Evolutionary conservation across 2,888 invertebrate genomes (phyloP).

Genomic region (Conomelus anceps): DNA sequence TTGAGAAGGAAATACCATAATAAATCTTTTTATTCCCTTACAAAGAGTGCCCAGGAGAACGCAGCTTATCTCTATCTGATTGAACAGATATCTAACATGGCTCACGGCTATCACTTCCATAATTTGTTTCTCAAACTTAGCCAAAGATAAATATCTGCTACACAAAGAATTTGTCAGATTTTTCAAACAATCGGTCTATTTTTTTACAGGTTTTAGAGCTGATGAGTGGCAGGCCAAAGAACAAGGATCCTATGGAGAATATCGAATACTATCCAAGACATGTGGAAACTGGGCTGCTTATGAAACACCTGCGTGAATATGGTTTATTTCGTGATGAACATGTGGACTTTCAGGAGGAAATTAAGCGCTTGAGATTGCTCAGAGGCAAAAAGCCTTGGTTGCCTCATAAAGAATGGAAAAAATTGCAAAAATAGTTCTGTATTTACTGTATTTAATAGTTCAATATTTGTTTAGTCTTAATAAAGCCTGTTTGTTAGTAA

Average conservation of each 20-base stretch:
- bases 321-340: slow-evolving; percentile 84
- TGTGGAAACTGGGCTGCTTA: slow-evolving; percentile 64
- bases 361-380: slow-evolving; percentile 64
- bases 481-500: not conserved
- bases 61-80: no score
- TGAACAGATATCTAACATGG: no score
- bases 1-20: no score
- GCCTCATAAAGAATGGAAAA: slow-evolving; percentile 2
- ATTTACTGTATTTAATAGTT: not conserved
- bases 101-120: no score
- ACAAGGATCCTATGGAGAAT: slow-evolving; percentile 59
- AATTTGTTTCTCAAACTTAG: no score
- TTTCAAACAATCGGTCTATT: no score
- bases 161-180: no score
- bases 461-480: not conserved
- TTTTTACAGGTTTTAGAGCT: slow-evolving; percentile 59
- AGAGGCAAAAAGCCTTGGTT: slow-evolving; percentile 55
- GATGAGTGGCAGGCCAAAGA: slow-evolving; percentile 66
- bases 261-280: slow-evolving; percentile 83
- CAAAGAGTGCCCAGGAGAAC: no score
- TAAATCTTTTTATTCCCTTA: no score
- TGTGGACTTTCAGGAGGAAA: slow-evolving; percentile 82
- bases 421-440: not conserved
- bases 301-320: slow-evolving; percentile 64
- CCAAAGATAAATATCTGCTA: no score